Conservation (phyloP, 2,797 vertebrate species). For the Eupleurogrammus muticus region DNA sequence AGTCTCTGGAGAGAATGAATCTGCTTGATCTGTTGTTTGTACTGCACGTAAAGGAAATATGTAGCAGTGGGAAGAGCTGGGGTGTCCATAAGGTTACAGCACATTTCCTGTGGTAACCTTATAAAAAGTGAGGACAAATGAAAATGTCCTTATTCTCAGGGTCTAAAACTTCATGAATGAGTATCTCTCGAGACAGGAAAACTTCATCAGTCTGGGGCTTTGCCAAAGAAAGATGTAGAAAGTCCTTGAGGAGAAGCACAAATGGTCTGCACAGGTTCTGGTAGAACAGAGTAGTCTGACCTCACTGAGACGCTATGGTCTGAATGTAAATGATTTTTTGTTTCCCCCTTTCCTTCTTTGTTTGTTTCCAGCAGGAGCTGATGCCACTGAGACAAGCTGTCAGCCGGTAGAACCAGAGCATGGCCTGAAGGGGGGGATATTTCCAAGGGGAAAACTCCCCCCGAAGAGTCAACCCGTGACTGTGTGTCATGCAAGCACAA, state of each 20-base stretch:
- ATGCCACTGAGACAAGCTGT: conserved; percentile 67
- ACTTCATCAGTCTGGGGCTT: conserved; percentile 9
- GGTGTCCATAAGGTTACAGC: neutral
- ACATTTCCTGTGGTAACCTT: neutral
- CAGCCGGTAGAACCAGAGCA: conserved; percentile 61
- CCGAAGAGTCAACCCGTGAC: conserved; percentile 40
- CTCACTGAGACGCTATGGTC: conserved; percentile 19
- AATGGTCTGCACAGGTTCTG: conserved; percentile 4
- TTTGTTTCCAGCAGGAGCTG: conserved; percentile 68
- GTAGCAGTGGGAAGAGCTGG: no score
- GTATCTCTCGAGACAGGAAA: neutral
- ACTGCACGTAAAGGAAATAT: no score
- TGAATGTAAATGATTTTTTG: conserved; percentile 42
- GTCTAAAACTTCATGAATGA: neutral
- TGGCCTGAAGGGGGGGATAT: conserved; percentile 73
- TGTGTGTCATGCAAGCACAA: conserved; percentile 44
- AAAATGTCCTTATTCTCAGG: neutral
- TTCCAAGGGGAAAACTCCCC: conserved; percentile 60
- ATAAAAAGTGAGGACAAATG: neutral
- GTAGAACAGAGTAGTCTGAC: conserved; percentile 6
- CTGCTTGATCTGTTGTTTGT: no score
- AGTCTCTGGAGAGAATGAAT: no score
- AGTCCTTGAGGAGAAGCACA: conserved; percentile 34
- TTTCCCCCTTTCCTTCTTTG: neutral
- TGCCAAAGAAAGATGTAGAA: conserved; percentile 10